A percentile compares a stretch with the other conserved stretches of the same genome.
Conservation (phyloP, 2,797 vertebrate genomes). For the Cygnus olor region DNA sequence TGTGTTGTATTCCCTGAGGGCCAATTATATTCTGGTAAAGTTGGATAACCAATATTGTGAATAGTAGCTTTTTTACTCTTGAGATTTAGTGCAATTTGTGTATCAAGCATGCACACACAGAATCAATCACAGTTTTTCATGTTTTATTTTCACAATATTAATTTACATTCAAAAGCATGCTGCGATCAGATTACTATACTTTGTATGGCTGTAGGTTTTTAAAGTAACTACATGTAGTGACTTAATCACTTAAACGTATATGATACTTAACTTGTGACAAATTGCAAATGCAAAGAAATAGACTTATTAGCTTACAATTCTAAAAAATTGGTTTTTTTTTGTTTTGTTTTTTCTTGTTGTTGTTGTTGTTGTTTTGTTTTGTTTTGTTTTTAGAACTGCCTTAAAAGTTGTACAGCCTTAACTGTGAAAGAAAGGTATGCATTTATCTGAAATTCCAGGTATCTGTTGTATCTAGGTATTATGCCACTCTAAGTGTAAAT, state of each 20-base stretch:
- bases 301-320: neutral
- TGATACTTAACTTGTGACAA: neutral
- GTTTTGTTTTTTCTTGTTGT: too few species aligned
- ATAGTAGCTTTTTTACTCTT: neutral
- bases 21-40: slow-evolving; percentile 44
- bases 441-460: neutral
- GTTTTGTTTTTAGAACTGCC: neutral
- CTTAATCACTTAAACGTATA: neutral
- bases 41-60: slow-evolving; percentile 15
- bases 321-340: neutral
- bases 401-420: neutral
- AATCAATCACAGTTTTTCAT: slow-evolving; percentile 25
- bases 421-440: neutral
- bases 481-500: too few species aligned
- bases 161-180: slow-evolving; percentile 13
- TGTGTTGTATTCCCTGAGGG: neutral
- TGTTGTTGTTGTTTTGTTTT: too few species aligned
- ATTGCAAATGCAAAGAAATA: neutral
- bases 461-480: neutral
- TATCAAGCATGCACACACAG: neutral
- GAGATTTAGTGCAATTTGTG: neutral
- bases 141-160: slow-evolving; percentile 40
- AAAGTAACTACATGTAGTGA: neutral
- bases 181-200: neutral
- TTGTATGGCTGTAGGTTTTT: neutral